Evolutionary conservation across 2,888 invertebrate species (phyloP), one percentile per base, ranked within the genome.

Genomic region (Metallyticus violacea): DNA sequence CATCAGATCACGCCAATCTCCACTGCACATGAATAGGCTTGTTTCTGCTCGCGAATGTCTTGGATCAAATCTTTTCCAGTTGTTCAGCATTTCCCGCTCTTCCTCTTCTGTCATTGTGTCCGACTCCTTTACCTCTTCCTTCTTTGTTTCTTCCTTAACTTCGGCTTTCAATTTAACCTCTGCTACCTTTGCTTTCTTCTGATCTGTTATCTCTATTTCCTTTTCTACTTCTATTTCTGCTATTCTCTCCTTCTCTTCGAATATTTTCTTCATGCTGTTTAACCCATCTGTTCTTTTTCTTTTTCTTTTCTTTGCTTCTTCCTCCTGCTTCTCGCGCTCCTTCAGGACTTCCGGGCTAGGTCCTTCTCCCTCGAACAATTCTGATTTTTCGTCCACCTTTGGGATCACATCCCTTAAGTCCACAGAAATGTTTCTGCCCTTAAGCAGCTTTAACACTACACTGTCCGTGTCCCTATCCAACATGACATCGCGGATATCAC

Each of bases 401-500:
- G 93, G 93, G 6, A 93, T 92, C 89, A 94, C 92, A 89, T 95
- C 94, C 89, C 93, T 93, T 89, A 95, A 94, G 88, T 95, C 95
- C 90, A 96, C 93, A 0, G 96, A 95, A n/a, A 96, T 94, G 91
- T 95, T 95, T 87, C 95, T 95, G 26, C 96, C 96, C 89, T 95
- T 94, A 90, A 95, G 95, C 89, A 95, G 92, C 91, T 96, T 95
- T 25, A 97, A 93, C 26, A 96, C 91, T 88, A 96, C 94, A 88
- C 95, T 96, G 90, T 96, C 96, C 85, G 95, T 95, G 90, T 96
- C 95, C 90, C 96, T 95, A 4, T 96, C 96, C 26, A 97, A 92
- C 94, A 96, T 94, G 2, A 97, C 95, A 90, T 96, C 96, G 87
- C 94, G 93, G 62, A 97, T 95, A 89, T 96, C 96, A 85, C 96